Conservation (phyloP, 2,797 vertebrate genomes). For the Sternotherus odoratus region DNA sequence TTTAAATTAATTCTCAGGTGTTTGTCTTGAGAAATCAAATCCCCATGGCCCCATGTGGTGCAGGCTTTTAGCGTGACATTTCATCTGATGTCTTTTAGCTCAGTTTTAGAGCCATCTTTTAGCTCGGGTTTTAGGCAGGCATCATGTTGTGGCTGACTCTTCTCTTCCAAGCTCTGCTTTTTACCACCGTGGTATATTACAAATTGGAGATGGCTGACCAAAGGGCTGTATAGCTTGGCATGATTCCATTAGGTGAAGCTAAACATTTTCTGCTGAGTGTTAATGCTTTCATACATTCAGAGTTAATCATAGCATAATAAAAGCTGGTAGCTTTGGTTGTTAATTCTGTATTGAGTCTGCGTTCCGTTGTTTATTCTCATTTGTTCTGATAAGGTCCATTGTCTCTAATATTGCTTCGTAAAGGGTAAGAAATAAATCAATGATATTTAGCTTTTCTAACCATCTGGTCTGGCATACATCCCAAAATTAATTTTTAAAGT, state of each 20-base stretch:
- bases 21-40: neutral
- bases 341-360: conserved; percentile 80
- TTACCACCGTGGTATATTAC: neutral
- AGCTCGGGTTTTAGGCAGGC: neutral
- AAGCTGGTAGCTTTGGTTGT: conserved; percentile 79
- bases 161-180: neutral
- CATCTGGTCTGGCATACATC: conserved; percentile 84
- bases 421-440: conserved; percentile 86
- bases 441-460: conserved; percentile 83
- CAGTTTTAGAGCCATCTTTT: neutral
- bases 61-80: rapidly evolving
- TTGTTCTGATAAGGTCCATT: conserved; percentile 84
- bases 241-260: conserved; percentile 36
- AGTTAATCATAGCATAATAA: conserved; percentile 81
- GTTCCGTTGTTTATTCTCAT: conserved; percentile 82
- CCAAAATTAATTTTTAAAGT: conserved; percentile 82
- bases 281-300: conserved; percentile 64
- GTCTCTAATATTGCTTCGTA: conserved; percentile 82
- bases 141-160: neutral
- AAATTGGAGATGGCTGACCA: neutral
- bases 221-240: conserved; percentile 26
- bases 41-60: neutral
- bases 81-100: neutral
- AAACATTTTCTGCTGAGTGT: conserved; percentile 69
- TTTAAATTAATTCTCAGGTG: neutral